Evolutionary conservation across 2,113 vertebrate genomes (phyloP), one percentile per base, ranked within the genome.

Genomic region (Siniperca chuatsi): DNA sequence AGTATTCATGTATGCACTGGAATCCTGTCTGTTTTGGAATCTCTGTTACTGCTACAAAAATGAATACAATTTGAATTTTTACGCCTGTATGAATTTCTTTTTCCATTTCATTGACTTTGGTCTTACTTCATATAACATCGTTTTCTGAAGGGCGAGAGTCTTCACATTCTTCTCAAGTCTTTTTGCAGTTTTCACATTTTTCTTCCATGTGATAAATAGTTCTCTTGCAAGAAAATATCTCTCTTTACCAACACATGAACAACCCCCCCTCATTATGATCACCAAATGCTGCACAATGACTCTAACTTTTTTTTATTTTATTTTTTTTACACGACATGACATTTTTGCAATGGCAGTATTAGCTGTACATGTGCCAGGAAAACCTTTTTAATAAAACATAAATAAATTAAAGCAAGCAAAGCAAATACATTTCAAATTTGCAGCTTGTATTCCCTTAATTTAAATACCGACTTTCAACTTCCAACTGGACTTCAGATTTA

Each of bases 151-250:
- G 78, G 1, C 35, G 29, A 44, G 23, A 68, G 57, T 50, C 54
- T 83, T 85, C 58, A 70, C 71, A 87, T 88, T 84, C 13, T 48
- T 76, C 54, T 65, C 40, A 44, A 21, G 37, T 13, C 16, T 83
- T 40, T 0, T 2, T n/a, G 50, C 42, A 79, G 29, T 64, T 72
- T 54, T 57, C 55, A 54, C 64, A 84, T 84, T 72, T 64, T 86
- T 87, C 69, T 67, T 46, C 42, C 12, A 8, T 75, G 62, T 57
- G 37, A 65, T 70, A 57, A 33, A 52, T 33, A 9, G 8, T 65
- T 16, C 10, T n/a, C 20, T 21, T 35, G 48, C 29, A 16, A 46
- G 16, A 73, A 75, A 80, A 67, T 23, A 33, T 62, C 1, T 60
- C 37, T n/a, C 13, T 16, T 8, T 25, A 67, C 33, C 12, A 29